These are phyloP conservation scores for Phaethornis superciliosus DNA, from an alignment of 2,113 vertebrate species.

Conservation along the genomic window DNA sequence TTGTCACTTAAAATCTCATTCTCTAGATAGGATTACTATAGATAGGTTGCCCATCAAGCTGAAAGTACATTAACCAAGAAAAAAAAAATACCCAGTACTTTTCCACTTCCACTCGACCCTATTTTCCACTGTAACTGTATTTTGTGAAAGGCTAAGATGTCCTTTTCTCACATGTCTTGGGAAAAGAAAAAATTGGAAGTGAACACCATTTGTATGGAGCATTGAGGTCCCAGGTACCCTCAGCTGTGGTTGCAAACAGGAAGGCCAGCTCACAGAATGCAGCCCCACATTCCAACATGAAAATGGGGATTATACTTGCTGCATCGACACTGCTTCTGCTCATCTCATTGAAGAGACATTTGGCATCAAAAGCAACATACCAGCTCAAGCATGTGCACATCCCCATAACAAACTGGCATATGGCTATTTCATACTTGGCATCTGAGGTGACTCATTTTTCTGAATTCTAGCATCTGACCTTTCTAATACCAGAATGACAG, in stretches of 20 bases:
- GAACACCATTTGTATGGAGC: not conserved
- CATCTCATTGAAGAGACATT: slow-evolving; percentile 17
- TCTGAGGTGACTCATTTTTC: not conserved
- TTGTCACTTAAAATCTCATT: not conserved
- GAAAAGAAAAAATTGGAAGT: not conserved
- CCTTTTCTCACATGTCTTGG: not conserved
- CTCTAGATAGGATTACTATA: not conserved
- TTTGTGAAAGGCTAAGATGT: not conserved
- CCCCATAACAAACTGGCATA: slow-evolving; percentile 37
- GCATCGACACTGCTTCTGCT: not conserved
- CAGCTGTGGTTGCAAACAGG: not conserved
- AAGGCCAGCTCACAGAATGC: not conserved
- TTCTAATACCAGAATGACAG: not conserved
- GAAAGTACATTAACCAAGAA: not conserved
- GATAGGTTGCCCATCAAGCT: not conserved
- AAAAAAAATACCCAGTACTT: not conserved
- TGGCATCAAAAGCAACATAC: not conserved
- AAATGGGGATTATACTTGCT: not conserved
- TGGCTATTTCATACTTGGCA: slow-evolving; percentile 34
- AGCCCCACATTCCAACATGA: not conserved
- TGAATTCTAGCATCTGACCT: not conserved
- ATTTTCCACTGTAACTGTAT: not conserved
- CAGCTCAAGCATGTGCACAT: slow-evolving; percentile 51
- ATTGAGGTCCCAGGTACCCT: not conserved
- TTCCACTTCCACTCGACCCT: not conserved